Conservation (phyloP, 2,113 vertebrate species). For the Dromiciops gliroides region DNA sequence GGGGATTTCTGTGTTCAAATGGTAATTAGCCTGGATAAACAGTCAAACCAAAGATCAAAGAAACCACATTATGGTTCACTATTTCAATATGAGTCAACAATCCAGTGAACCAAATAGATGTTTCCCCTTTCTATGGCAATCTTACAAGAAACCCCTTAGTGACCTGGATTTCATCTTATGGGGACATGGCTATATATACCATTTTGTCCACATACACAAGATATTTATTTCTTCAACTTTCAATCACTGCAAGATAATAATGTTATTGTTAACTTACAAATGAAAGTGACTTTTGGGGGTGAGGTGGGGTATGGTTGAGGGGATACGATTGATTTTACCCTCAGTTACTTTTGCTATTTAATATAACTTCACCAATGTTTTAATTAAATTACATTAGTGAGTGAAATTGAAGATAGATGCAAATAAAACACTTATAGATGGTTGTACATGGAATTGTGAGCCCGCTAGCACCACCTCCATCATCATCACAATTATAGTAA, state of each 20-base stretch:
- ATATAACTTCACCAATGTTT: neutral
- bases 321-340: neutral
- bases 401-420: neutral
- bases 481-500: no score
- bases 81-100: constrained; percentile 33
- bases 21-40: constrained; percentile 52
- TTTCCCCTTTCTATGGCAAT: constrained; percentile 3
- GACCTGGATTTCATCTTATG: neutral
- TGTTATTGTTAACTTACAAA: neutral
- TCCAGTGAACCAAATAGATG: neutral
- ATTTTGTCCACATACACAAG: neutral
- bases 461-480: no score
- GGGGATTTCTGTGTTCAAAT: constrained; percentile 30
- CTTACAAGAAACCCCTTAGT: neutral
- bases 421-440: neutral
- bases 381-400: neutral
- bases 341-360: neutral
- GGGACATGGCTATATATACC: neutral
- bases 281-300: neutral
- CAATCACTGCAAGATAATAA: neutral
- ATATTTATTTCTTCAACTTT: neutral
- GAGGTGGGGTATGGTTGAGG: neutral
- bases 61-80: neutral
- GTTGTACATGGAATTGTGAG: neutral
- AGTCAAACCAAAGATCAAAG: constrained; percentile 53